Evolutionary conservation across 2,888 invertebrate species (phyloP).

Genomic region (Habrosyne pyritoides): DNA sequence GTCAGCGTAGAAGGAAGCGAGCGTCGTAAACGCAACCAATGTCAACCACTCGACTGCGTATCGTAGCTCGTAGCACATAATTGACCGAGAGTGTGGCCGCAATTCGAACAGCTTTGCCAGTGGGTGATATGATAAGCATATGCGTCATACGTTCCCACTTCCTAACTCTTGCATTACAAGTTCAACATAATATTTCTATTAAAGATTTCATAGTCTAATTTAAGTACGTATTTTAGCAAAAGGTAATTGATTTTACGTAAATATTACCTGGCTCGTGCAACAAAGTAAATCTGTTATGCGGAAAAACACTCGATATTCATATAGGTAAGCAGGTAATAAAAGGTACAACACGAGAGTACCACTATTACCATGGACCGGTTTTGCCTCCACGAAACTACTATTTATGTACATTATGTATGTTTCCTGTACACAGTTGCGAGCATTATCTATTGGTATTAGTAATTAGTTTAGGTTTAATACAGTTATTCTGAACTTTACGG

Average conservation of each 20-base stretch:
- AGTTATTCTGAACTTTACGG: neutral
- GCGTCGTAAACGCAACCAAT: conserved; percentile 59
- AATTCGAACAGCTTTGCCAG: conserved; percentile 41
- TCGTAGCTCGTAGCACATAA: conserved; percentile 42
- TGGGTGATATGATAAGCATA: conserved; percentile 34
- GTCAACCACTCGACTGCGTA: conserved; percentile 49
- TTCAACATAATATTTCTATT: conserved; percentile 23
- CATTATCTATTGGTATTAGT: conserved; percentile 22
- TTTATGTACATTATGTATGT: conserved; percentile 31
- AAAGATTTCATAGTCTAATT: too few species aligned
- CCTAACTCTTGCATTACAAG: conserved; percentile 40
- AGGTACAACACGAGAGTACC: conserved; percentile 29
- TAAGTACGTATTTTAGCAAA: too few species aligned
- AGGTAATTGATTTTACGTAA: neutral
- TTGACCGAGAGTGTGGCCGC: conserved; percentile 53
- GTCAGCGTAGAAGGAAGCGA: conserved; percentile 57
- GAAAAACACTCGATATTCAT: conserved; percentile 26
- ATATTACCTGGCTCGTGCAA: conserved; percentile 21
- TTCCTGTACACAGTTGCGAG: conserved; percentile 42
- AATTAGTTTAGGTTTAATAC: neutral
- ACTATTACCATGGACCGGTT: conserved; percentile 37
- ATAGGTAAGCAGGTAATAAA: conserved; percentile 14
- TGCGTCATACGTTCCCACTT: conserved; percentile 40
- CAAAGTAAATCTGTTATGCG: conserved; percentile 24
- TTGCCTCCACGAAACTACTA: conserved; percentile 39